Base-by-base conservation (phyloP, 2,113 vertebrate species). In the Mesembrinibis cayennensis region DNA sequence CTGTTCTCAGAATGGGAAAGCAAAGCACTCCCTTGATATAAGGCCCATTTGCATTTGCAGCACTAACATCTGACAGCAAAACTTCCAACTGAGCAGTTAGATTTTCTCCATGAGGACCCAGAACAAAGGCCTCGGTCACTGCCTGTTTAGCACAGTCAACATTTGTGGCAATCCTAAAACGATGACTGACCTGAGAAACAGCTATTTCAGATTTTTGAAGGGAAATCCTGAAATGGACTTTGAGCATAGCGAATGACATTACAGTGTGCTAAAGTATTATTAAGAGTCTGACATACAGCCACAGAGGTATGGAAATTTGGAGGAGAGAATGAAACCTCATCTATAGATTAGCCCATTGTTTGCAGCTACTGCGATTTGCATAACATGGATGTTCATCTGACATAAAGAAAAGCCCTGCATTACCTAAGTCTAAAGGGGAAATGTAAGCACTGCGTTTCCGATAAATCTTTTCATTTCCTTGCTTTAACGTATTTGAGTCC, bases 191-290 rank as follows among this genome's bases (percentile, higher is more conserved):
- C 23, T 26, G 61, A 69, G 72, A 56, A 29, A 21, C 3, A 11
- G 19, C n/a, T 30, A 52, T 53, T 66, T 71, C 56, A 15, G 29
- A 47, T 25, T 80, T 83, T 44, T 44, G 10, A 58, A 72, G 11
- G 27, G 53, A 90, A 87, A 79, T 25, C 36, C 62, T 71, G 17
- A 86, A 34, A 76, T 8, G 23, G 71, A 52, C 52, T 70, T 70
- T 25, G 32, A 58, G 70, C 25, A 61, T 2, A 38, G 29, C 0
- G 0, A 89, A 73, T 0, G 1, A 40, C n/a, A 65, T 9, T 17
- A 16, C 12, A 62, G 22, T 29, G 38, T 32, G 23, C 38, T 79
- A n/a, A 73, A 58, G 45, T 29, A 55, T 65, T 38, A 70, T 18
- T 62, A 55, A 50, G 22, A 62, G 40, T 63, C 82, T 63, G 72